Evolutionary conservation across 2,113 vertebrate species (phyloP).

Genomic region (Coptodon bakossiorum): DNA sequence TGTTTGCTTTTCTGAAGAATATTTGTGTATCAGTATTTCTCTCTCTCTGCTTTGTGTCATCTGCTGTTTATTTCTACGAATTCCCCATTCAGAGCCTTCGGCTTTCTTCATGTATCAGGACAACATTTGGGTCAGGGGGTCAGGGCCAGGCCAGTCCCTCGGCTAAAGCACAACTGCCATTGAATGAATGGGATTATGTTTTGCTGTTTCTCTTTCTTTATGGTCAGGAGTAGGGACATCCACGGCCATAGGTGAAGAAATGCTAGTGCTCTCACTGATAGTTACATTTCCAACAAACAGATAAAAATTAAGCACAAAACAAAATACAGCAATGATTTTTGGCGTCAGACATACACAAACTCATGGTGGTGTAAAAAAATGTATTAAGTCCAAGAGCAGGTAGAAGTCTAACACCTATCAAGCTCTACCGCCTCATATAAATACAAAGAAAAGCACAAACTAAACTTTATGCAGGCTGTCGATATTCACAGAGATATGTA

Average conservation of each 20-base stretch:
- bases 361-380: neutral
- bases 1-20: neutral
- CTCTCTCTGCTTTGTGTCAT: neutral
- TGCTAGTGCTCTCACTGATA: neutral
- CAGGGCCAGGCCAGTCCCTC: neutral
- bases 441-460: neutral
- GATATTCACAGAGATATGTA: neutral
- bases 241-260: neutral
- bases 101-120: neutral
- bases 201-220: neutral
- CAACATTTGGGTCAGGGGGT: slow-evolving; percentile 18
- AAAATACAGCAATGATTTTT: neutral
- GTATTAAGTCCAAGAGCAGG: neutral
- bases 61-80: neutral
- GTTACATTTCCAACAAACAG: neutral
- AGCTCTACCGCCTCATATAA: neutral
- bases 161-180: neutral
- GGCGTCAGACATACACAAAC: neutral
- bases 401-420: neutral
- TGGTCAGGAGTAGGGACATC: neutral
- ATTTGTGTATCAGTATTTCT: neutral
- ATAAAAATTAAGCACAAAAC: neutral
- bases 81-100: neutral
- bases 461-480: neutral
- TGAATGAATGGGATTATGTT: neutral